A percentile compares a stretch with the other conserved stretches of the same genome.
These are phyloP conservation scores for Mirza zaza DNA, from an alignment of 2,113 vertebrate genomes.

Conservation along the genomic window DNA sequence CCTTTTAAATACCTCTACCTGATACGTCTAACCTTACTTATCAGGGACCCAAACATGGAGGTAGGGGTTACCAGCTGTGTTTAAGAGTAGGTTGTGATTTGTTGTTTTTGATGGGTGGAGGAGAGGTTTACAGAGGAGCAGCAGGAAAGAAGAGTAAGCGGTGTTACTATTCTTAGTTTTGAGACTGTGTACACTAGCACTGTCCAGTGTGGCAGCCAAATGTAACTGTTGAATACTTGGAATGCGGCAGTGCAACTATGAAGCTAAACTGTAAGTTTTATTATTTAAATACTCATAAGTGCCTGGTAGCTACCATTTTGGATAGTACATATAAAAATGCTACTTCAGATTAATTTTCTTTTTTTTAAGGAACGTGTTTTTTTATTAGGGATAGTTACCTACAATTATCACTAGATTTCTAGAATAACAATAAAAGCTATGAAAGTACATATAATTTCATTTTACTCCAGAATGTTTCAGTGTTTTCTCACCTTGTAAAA, in stretches of 20 bases:
- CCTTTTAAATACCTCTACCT: background rate
- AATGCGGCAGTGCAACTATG: background rate
- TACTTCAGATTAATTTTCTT: background rate
- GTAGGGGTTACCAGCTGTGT: background rate
- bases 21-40: background rate
- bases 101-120: background rate
- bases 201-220: background rate
- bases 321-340: background rate
- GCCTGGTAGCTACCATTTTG: background rate
- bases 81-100: background rate
- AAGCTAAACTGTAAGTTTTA: background rate
- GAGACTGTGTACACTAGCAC: no score
- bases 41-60: background rate
- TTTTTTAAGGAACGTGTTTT: conserved; percentile 21
- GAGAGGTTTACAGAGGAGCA: background rate
- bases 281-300: background rate
- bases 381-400: background rate
- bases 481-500: background rate
- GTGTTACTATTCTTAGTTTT: background rate
- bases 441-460: background rate
- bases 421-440: background rate
- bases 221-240: background rate
- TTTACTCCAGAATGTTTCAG: conserved; percentile 27
- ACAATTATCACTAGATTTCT: background rate
- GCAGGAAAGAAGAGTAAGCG: background rate